phyloP scores from a whole-genome alignment of 2,797 vertebrate genomes.

The Lacerta bilineata region DNA sequence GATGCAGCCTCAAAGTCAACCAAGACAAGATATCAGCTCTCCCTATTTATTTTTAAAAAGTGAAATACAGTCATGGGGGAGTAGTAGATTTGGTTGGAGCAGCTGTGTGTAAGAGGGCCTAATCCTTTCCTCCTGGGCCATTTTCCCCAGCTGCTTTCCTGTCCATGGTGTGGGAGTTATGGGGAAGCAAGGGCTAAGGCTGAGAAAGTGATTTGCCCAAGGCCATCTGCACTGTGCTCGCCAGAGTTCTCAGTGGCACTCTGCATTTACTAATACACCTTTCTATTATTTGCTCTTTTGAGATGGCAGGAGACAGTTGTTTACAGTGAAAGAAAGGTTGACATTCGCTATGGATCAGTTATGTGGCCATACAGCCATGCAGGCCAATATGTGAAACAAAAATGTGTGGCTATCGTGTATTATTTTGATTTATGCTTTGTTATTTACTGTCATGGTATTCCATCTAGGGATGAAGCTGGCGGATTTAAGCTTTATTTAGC shows the following conservation, averaged over 20 bases:
- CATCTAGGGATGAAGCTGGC: conserved; percentile 62
- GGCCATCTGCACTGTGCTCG: neutral
- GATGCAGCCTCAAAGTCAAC: neutral
- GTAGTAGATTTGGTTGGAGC: too few species aligned
- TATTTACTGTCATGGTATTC: conserved; percentile 62
- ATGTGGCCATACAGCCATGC: neutral
- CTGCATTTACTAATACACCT: neutral
- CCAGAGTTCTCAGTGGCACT: neutral
- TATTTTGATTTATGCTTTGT: conserved; percentile 50
- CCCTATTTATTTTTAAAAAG: neutral
- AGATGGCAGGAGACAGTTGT: neutral
- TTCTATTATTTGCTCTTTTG: neutral
- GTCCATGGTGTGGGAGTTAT: neutral
- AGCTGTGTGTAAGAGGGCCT: neutral
- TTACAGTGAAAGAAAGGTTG: neutral
- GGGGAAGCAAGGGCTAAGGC: neutral
- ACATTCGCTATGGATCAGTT: neutral
- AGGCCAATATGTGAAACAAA: conserved; percentile 1
- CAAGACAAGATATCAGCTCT: neutral
- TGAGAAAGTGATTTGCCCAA: neutral
- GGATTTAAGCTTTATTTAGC: conserved; percentile 84
- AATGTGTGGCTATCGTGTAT: conserved; percentile 16
- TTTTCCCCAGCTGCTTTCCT: neutral
- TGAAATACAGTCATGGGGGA: neutral
- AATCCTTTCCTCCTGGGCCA: neutral